phyloP scores from a whole-genome alignment of 37 sponge, comb jelly and placozoan genomes.

The Chondrilla cf. caribensis region DNA sequence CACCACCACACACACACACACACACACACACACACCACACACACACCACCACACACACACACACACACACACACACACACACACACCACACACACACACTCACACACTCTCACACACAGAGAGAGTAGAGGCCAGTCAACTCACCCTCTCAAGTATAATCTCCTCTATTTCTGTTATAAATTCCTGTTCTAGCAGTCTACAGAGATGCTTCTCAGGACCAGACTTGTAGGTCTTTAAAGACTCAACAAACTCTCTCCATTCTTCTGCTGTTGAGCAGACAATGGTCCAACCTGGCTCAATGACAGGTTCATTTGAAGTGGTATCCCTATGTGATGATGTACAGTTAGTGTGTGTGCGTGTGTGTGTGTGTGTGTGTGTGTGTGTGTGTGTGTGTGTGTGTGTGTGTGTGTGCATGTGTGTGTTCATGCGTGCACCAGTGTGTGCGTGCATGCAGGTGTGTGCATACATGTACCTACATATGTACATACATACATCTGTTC shows the following conservation, averaged over 20 bases:
- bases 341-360: too few species aligned
- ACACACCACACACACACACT: conserved; percentile 10
- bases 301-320: too few species aligned
- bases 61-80: conserved; percentile 1
- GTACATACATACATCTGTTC: too few species aligned
- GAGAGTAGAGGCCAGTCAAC: background rate
- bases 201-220: conserved; percentile 37
- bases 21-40: background rate
- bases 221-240: conserved; percentile 22
- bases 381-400: too few species aligned
- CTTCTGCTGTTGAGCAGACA: conserved; percentile 61
- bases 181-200: conserved; percentile 19
- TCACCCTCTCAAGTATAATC: conserved; percentile 4
- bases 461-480: too few species aligned
- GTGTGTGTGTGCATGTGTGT: too few species aligned
- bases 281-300: conserved; percentile 48
- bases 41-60: background rate
- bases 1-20: background rate
- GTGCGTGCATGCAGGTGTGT: too few species aligned
- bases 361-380: too few species aligned
- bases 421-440: too few species aligned
- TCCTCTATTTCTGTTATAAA: conserved; percentile 48
- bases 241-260: conserved; percentile 69
- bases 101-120: conserved; percentile 13
- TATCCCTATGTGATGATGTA: conserved; percentile 3